Percentiles rank a stretch among this genome's conserved stretches.
phyloP scores from a whole-genome alignment of 2,113 vertebrate species.

The Gobio gobio region DNA sequence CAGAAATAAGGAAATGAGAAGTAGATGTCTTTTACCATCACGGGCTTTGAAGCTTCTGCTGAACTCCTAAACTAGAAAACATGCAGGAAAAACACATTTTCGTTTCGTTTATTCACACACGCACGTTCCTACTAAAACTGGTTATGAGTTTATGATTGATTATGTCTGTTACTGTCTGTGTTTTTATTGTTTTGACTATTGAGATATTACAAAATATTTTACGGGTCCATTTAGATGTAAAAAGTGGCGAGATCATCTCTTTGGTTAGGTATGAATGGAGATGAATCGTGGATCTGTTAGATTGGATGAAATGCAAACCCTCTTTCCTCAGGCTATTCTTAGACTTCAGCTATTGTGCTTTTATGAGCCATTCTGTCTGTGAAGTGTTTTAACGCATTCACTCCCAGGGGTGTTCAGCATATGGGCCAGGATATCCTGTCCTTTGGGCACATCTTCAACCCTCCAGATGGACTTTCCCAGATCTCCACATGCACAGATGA shows the following conservation, averaged over 20 bases:
- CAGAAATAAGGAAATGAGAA: slow-evolving; percentile 4
- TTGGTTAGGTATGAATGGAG: background rate
- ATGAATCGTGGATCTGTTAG: background rate
- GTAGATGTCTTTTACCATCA: background rate
- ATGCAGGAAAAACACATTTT: background rate
- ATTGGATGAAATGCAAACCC: background rate
- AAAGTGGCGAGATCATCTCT: background rate
- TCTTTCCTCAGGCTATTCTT: slow-evolving; percentile 19
- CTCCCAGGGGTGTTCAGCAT: background rate
- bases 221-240: background rate
- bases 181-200: background rate
- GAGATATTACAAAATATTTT: background rate
- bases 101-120: background rate
- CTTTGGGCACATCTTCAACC: slow-evolving; percentile 14
- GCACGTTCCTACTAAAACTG: background rate
- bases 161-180: background rate
- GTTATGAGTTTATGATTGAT: background rate
- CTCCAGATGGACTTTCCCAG: slow-evolving; percentile 44
- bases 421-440: background rate
- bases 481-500: slow-evolving; percentile 31
- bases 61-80: background rate
- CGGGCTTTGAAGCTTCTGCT: background rate
- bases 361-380: background rate
- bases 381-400: slow-evolving; percentile 7
- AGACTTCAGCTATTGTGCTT: slow-evolving; percentile 12